phyloP scores from a whole-genome alignment of 2,888 invertebrate genomes.

The Onthophagus sagittarius region DNA sequence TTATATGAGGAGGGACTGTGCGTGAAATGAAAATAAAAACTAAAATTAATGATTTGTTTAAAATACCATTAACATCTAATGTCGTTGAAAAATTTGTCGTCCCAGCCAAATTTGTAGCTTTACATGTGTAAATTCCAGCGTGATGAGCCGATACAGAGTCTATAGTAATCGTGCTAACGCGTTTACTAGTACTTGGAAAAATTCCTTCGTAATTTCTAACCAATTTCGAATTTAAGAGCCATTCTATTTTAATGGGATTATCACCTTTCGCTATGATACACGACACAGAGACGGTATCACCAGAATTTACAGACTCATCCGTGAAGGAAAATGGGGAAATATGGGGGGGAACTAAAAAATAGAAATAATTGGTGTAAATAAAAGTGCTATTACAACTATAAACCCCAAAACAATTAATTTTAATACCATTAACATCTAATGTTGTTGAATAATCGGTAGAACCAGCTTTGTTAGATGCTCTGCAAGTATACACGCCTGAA shows the following conservation, averaged over 20 bases:
- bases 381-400: background rate
- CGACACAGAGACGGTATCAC: slow-evolving; percentile 68
- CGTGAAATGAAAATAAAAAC: background rate
- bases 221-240: slow-evolving; percentile 55
- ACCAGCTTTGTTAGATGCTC: slow-evolving; percentile 66
- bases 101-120: slow-evolving; percentile 67
- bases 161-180: slow-evolving; percentile 44
- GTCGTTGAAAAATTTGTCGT: slow-evolving; percentile 23
- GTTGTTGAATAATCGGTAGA: slow-evolving; percentile 49
- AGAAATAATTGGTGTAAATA: background rate
- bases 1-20: slow-evolving; percentile 68
- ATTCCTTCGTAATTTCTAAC: background rate
- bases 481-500: slow-evolving; percentile 69
- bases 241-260: slow-evolving; percentile 67
- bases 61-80: background rate
- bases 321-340: slow-evolving; percentile 67
- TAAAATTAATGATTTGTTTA: background rate
- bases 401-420: background rate
- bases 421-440: slow-evolving; percentile 33
- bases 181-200: background rate
- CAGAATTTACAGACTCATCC: slow-evolving; percentile 67
- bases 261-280: slow-evolving; percentile 76
- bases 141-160: slow-evolving; percentile 70
- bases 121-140: slow-evolving; percentile 72
- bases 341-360: slow-evolving; percentile 53